These are phyloP conservation scores for Numida meleagris DNA, from an alignment of 2,113 vertebrate species.

Conservation along the genomic window DNA sequence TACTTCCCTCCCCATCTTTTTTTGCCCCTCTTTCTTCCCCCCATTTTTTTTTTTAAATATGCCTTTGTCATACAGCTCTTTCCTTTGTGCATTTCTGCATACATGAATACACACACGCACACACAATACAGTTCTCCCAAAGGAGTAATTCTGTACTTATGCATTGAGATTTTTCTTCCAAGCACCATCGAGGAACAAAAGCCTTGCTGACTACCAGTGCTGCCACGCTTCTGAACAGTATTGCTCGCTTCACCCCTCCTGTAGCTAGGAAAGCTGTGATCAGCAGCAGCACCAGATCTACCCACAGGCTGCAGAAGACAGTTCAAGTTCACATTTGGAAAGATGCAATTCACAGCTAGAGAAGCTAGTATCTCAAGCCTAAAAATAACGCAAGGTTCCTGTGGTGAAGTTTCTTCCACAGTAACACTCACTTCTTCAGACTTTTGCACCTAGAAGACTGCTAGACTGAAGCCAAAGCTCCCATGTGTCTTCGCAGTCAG, in stretches of 20 bases:
- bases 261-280: background rate
- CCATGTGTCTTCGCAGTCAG: background rate
- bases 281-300: background rate
- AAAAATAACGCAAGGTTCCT: background rate
- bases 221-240: background rate
- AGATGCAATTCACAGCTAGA: background rate
- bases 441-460: background rate
- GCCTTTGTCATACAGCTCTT: background rate
- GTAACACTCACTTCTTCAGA: background rate
- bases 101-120: accelerated
- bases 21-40: no score
- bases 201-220: background rate
- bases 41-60: background rate
- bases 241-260: background rate
- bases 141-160: background rate
- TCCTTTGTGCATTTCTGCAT: background rate
- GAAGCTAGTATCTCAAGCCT: background rate
- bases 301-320: background rate
- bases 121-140: background rate
- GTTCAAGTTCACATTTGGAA: background rate
- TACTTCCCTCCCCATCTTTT: background rate
- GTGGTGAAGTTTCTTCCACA: background rate
- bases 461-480: background rate
- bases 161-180: background rate
- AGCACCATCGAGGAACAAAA: background rate